A percentile compares a stretch with the other conserved stretches of the same genome.
These are phyloP conservation scores for Steinernema hermaphroditum DNA, from an alignment of 2,888 invertebrate genomes.

Conservation along the genomic window DNA sequence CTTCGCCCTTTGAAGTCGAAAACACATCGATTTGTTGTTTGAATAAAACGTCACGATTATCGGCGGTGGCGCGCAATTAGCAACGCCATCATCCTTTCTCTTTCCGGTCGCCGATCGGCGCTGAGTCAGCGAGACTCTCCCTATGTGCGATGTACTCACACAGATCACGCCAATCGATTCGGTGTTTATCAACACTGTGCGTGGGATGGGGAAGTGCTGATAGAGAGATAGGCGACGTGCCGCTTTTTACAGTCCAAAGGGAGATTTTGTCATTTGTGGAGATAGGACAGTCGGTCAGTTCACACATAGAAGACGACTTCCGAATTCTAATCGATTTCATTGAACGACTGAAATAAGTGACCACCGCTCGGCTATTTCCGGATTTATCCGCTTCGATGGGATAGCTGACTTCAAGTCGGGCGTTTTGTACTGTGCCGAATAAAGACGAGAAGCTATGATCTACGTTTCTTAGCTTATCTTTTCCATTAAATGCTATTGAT, in stretches of 20 bases:
- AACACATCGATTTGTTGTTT: not conserved
- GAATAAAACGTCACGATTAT: slow-evolving; percentile 11
- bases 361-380: no score
- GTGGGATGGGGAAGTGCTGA: not conserved
- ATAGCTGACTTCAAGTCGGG: no score
- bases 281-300: not conserved
- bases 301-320: no score
- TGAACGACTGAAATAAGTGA: no score
- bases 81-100: not conserved
- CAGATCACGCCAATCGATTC: not conserved
- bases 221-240: not conserved
- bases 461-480: no score
- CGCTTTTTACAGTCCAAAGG: not conserved
- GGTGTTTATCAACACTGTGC: not conserved
- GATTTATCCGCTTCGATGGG: no score
- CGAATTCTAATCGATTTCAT: no score
- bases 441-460: no score
- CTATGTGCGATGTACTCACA: not conserved
- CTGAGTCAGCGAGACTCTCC: not conserved
- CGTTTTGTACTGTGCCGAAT: no score
- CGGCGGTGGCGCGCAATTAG: not conserved
- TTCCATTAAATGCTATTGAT: no score
- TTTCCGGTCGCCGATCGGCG: not conserved
- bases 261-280: not conserved
- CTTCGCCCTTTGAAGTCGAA: not conserved